phyloP scores from a whole-genome alignment of 2,113 vertebrate genomes.

The Arenaria interpres region DNA sequence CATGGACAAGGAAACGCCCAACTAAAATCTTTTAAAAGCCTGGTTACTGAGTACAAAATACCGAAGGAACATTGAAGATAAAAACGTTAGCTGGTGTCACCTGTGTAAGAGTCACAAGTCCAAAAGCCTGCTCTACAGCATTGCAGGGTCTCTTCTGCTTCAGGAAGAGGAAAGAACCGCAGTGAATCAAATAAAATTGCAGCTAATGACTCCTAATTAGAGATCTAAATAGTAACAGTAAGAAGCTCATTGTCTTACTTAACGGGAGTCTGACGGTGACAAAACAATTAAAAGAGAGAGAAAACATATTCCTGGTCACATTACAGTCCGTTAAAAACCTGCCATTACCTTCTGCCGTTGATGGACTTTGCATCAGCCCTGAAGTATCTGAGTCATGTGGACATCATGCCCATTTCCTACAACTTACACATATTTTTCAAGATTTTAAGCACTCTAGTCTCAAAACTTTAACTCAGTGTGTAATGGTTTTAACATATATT shows the following conservation, averaged over 20 bases:
- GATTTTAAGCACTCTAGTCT: neutral
- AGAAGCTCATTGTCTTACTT: neutral
- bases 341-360: neutral
- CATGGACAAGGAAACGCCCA: neutral
- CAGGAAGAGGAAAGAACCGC: neutral
- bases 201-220: neutral
- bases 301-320: neutral
- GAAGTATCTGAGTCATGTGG: conserved; percentile 36
- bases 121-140: neutral
- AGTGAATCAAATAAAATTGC: neutral
- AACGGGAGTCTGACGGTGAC: neutral
- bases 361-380: conserved; percentile 27
- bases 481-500: conserved; percentile 64
- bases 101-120: neutral
- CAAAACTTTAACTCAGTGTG: neutral
- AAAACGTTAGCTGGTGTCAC: too few species aligned
- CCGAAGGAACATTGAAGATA: neutral
- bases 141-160: neutral
- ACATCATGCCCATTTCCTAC: conserved; percentile 50
- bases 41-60: neutral
- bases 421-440: conserved; percentile 22
- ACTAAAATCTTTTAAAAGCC: neutral
- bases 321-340: neutral
- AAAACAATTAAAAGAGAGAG: neutral
- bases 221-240: too few species aligned